Percentiles rank a stretch among this genome's conserved stretches.
These are phyloP conservation scores for Megamerina dolium DNA, from an alignment of 2,888 invertebrate genomes.

Conservation along the genomic window DNA sequence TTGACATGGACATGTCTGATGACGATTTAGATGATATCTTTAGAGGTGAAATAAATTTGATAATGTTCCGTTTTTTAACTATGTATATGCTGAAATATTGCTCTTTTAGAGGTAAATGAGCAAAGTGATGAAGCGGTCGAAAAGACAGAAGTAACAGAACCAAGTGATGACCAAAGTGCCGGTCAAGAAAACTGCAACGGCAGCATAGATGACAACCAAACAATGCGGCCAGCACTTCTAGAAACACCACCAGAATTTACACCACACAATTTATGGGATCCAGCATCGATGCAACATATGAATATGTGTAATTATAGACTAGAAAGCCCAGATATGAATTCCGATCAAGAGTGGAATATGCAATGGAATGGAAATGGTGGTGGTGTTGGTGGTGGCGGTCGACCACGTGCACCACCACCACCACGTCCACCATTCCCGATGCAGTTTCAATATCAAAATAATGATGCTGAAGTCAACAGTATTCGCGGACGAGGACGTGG, in stretches of 20 bases:
- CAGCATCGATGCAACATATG: conserved; percentile 14
- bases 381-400: conserved; percentile 19
- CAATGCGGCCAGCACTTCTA: conserved; percentile 36
- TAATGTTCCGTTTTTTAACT: conserved; percentile 12
- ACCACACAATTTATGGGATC: conserved; percentile 31
- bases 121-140: conserved; percentile 6
- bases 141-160: conserved; percentile 18
- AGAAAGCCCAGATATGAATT: not conserved
- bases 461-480: conserved; percentile 8
- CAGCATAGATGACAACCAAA: conserved; percentile 7
- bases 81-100: conserved; percentile 2
- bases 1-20: conserved; percentile 84
- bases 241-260: conserved; percentile 40
- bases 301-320: not conserved
- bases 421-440: conserved; percentile 29
- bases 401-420: conserved; percentile 24
- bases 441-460: conserved; percentile 15
- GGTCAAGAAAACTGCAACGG: conserved; percentile 9
- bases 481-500: conserved; percentile 32
- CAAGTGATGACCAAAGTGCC: conserved; percentile 19
- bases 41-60: conserved; percentile 40
- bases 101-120: conserved; percentile 8
- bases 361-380: conserved; percentile 27
- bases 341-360: conserved; percentile 32
- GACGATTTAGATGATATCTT: conserved; percentile 57